These are phyloP conservation scores for Acropternis orthonyx DNA, from an alignment of 2,797 vertebrate species.

Conservation along the genomic window DNA sequence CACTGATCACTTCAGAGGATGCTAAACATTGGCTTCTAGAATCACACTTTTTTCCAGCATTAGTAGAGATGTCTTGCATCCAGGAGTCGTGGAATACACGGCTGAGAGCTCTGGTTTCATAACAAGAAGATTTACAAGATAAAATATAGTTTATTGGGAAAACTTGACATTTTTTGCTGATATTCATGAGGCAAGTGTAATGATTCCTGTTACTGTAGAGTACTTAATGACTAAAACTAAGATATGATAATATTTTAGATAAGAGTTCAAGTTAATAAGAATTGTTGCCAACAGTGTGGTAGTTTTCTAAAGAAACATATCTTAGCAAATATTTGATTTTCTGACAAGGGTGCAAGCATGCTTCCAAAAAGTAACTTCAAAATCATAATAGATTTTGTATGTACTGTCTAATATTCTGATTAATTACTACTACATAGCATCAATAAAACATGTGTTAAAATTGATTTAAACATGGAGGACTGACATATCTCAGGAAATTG, in stretches of 20 bases:
- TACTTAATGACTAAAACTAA: background rate
- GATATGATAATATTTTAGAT: background rate
- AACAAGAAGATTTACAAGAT: background rate
- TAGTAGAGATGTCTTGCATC: background rate
- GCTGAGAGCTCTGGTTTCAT: background rate
- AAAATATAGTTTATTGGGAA: background rate
- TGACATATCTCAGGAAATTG: background rate
- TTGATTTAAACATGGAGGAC: background rate
- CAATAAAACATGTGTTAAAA: conserved; percentile 1
- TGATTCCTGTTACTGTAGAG: background rate
- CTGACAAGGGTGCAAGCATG: background rate
- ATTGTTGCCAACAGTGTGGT: background rate
- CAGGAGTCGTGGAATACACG: background rate
- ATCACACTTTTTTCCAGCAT: background rate
- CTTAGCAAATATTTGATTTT: background rate
- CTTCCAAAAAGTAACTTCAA: background rate
- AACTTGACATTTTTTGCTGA: background rate
- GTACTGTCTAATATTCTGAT: background rate
- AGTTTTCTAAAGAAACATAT: background rate
- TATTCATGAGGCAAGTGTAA: background rate
- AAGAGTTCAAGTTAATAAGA: background rate
- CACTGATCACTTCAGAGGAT: background rate
- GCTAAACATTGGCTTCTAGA: background rate
- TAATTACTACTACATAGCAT: background rate
- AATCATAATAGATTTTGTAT: background rate